Base-by-base conservation (phyloP, 2,113 vertebrate species). In the Clarias gariepinus region DNA sequence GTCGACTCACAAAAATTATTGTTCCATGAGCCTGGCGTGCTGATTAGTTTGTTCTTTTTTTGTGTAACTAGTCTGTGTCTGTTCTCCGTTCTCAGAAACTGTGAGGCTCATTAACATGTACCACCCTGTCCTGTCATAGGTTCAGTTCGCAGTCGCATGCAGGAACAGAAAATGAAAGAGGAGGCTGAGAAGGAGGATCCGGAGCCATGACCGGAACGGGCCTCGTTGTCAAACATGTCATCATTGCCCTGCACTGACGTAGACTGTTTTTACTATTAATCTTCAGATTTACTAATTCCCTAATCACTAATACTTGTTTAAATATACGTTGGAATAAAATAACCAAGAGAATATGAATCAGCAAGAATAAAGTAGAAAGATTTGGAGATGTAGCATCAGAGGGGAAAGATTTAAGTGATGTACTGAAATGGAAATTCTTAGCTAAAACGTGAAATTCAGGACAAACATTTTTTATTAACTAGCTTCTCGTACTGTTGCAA, bases 81-180 rank as follows among this genome's bases (percentile, higher is more conserved):
- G 13, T 19, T 53, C 28, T 55, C 16, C 6, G 53, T 41, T 71
- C 3, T 28, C 25, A 60, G 23, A 28, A 12, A 33, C 9, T 4
- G 16, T 33, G 28, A 11, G 1, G 25, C 33, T 69, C 41, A 25
- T 7, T 63, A 55, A 69, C 25, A 2, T 36, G 10, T n/a, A 68
- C 53, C 12, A 53, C 5, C 73, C 30, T 57, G 18, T 41, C 47
- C 47, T 84, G 53, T 76, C 41, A 30, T 52, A 60, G 98, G 94
- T 88, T 99, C 97, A 66, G 97, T 97, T 87, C 95, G 97, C 86
- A 97, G 95, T 89, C 96, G 97, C 88, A 98, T 99, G 95, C 97
- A 99, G 90, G 98, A 98, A 88, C 97, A 99, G 93, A 99, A 98
- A 90, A 94, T 97, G 94, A 98, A 96, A 81, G 97, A 98, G 74